Conservation (phyloP, 2,113 vertebrate genomes). For the Sinocyclocheilus anshuiensis region DNA sequence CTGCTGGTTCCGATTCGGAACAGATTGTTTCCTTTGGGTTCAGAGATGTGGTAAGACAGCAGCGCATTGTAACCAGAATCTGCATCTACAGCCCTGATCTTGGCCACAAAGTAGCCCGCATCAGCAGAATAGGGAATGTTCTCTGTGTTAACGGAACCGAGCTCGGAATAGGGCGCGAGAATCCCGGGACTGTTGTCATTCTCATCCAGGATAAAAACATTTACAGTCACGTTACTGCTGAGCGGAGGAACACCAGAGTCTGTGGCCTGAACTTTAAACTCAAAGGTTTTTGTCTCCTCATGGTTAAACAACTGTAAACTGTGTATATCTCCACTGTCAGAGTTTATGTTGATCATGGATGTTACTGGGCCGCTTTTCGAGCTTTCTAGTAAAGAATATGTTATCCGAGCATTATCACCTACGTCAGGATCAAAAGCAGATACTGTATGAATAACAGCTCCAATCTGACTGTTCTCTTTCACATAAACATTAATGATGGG, state of each 20-base stretch:
- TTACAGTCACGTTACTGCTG: constrained; percentile 2
- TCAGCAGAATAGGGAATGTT: too few relatives aligned
- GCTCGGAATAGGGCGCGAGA: too few relatives aligned
- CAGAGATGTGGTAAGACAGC: constrained; percentile 9
- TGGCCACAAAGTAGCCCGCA: background rate
- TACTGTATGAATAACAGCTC: too few relatives aligned
- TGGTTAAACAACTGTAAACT: background rate
- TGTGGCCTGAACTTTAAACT: background rate
- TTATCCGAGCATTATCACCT: constrained; percentile 59
- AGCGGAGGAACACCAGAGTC: constrained; percentile 13
- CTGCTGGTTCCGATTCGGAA: too few relatives aligned
- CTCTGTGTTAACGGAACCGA: too few relatives aligned
- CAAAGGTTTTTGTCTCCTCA: background rate
- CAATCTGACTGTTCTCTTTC: too few relatives aligned
- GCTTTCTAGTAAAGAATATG: background rate
- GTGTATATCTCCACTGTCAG: background rate
- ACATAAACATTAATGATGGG: too few relatives aligned
- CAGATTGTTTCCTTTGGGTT: too few relatives aligned
- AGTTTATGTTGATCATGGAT: constrained; percentile 1
- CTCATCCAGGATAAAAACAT: background rate
- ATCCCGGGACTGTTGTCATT: too few relatives aligned
- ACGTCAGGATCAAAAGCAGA: too few relatives aligned
- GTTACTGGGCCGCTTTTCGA: background rate
- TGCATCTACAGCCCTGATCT: constrained; percentile 8
- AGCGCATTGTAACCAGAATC: background rate